A percentile compares a stretch with the other conserved stretches of the same genome.
Conservation (phyloP, 2,113 vertebrate genomes). For the Indicator maculatus region DNA sequence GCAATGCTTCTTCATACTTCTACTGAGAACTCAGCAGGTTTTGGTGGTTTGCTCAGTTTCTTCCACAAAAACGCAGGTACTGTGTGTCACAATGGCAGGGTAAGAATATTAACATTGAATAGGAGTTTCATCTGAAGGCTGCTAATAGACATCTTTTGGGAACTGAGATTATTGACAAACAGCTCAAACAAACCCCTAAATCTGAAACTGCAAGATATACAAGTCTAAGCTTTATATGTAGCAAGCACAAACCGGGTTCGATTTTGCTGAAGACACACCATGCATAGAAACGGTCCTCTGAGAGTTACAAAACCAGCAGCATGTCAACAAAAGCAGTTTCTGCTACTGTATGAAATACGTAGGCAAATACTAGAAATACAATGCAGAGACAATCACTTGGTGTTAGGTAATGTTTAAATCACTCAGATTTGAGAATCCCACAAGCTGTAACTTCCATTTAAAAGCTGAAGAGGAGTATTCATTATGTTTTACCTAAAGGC, state of each 20-base stretch:
- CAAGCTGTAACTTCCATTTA: background rate
- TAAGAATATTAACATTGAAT: background rate
- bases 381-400: background rate
- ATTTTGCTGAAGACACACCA: background rate
- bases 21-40: background rate
- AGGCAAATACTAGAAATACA: background rate
- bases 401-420: background rate
- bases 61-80: background rate
- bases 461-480: background rate
- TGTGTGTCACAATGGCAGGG: background rate
- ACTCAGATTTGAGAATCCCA: background rate
- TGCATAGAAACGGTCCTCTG: background rate
- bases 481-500: background rate
- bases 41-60: background rate
- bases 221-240: background rate
- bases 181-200: background rate
- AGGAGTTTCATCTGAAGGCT: background rate
- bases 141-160: background rate
- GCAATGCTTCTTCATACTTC: background rate
- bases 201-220: background rate
- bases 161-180: background rate
- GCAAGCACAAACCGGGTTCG: background rate
- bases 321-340: background rate
- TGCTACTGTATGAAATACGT: background rate
- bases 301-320: too few species aligned